Evolutionary conservation across 2,113 vertebrate species (phyloP).

Genomic region (Labrus mixtus): DNA sequence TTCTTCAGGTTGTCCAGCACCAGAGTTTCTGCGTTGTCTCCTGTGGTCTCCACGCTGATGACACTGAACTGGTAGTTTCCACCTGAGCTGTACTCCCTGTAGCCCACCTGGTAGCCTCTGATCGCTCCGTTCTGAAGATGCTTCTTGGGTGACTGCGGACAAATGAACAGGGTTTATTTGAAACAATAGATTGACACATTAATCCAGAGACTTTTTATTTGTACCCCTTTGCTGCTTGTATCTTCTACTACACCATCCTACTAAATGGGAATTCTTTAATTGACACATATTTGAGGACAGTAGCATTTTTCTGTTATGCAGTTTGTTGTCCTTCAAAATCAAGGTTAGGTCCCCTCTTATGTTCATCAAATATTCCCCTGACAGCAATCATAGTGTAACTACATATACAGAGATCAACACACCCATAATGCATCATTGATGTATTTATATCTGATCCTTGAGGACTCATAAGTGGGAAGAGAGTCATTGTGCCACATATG

Average conservation of each 20-base stretch:
- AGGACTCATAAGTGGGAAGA: background rate
- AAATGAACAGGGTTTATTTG: background rate
- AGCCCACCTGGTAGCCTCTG: constrained; percentile 96
- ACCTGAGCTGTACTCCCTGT: constrained; percentile 94
- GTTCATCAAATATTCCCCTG: no score
- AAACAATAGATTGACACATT: background rate
- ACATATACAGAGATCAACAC: background rate
- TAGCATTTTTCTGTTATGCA: no score
- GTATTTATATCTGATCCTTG: background rate
- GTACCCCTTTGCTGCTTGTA: no score
- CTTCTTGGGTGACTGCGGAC: constrained; percentile 90
- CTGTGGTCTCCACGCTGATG: constrained; percentile 94
- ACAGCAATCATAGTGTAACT: background rate
- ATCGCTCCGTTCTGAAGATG: constrained; percentile 97
- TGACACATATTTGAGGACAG: background rate
- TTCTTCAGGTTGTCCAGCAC: constrained; percentile 97
- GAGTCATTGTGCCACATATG: background rate
- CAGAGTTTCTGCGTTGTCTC: constrained; percentile 94
- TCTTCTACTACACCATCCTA: no score
- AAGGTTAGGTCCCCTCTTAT: no score
- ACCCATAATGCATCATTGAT: background rate
- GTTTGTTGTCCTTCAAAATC: no score
- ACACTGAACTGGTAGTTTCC: constrained; percentile 98
- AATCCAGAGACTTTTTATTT: no score
- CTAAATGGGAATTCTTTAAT: background rate